Conservation (phyloP, 1,140 invertebrate genomes). For the Psix sp. region DNA sequence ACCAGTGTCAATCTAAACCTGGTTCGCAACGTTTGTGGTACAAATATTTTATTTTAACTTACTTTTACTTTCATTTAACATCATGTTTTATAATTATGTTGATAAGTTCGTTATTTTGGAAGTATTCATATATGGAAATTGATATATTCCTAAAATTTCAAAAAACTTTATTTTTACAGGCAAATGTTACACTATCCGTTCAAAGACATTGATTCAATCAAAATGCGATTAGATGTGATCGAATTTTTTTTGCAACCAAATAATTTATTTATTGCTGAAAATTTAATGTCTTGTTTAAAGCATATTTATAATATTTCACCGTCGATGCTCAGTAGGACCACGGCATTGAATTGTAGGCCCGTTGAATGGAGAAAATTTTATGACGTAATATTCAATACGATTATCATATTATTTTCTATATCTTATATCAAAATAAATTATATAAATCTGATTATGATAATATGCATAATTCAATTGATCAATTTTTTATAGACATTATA, state of each 20-base stretch:
- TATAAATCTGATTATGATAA: conserved; percentile 5
- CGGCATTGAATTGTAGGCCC: conserved; percentile 79
- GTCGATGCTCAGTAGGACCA: conserved; percentile 61
- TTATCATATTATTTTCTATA: no score
- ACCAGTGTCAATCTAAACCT: conserved; percentile 83
- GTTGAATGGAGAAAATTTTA: conserved; percentile 83
- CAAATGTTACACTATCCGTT: conserved; percentile 81
- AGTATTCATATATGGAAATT: no score
- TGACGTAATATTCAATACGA: no score
- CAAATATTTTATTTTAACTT: not conserved
- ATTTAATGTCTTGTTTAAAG: conserved; percentile 79
- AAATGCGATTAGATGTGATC: conserved; percentile 80
- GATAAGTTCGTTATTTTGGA: no score
- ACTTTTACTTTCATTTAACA: conserved; percentile 20
- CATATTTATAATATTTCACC: conserved; percentile 78
- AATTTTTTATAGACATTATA: conserved; percentile 80
- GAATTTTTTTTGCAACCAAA: conserved; percentile 79
- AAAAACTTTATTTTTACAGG: conserved; percentile 61
- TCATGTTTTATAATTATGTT: not conserved
- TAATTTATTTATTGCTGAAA: conserved; percentile 79
- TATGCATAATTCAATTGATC: conserved; percentile 15
- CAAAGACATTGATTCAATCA: conserved; percentile 77
- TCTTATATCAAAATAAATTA: no score
- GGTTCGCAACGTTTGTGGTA: conserved; percentile 78
- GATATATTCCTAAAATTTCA: no score